Conservation (phyloP, 1,140 invertebrate genomes). For the Aphelinus atriplicis region DNA sequence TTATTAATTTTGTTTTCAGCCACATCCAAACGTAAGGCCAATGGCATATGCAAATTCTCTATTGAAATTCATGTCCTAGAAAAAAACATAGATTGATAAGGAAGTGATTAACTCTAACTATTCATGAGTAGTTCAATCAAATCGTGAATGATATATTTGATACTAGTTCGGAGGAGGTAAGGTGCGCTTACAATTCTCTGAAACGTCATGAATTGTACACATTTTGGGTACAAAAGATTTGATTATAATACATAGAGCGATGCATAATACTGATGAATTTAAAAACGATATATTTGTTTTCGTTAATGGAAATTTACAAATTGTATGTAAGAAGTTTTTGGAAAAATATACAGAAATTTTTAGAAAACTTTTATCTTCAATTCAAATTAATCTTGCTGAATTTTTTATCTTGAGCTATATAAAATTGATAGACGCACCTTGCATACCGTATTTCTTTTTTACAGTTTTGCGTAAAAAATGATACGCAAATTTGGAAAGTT, state of each 20-base stretch:
- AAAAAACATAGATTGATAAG: slow-evolving; percentile 43
- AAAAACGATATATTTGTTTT: slow-evolving; percentile 46
- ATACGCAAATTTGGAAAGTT: too few species aligned
- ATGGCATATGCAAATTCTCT: slow-evolving; percentile 93
- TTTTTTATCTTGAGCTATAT: too few species aligned
- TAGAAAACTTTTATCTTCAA: background rate
- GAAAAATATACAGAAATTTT: background rate
- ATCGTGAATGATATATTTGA: slow-evolving; percentile 58
- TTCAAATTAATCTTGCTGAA: background rate
- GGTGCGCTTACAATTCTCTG: slow-evolving; percentile 47
- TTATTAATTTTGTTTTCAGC: slow-evolving; percentile 73
- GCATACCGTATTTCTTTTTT: too few species aligned
- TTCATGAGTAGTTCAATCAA: slow-evolving; percentile 58
- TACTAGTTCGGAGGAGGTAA: slow-evolving; percentile 50
- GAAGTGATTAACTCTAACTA: slow-evolving; percentile 51
- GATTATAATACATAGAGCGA: slow-evolving; percentile 42
- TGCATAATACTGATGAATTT: slow-evolving; percentile 48
- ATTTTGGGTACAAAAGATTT: slow-evolving; percentile 45
- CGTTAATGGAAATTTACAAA: slow-evolving; percentile 1
- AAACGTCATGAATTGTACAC: slow-evolving; percentile 50
- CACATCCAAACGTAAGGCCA: slow-evolving; percentile 96
- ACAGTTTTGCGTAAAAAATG: too few species aligned
- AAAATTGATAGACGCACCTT: too few species aligned
- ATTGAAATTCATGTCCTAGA: slow-evolving; percentile 72
- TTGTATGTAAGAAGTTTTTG: background rate